A percentile compares a stretch with the other conserved stretches of the same genome.
phyloP scores from a whole-genome alignment of 2,888 invertebrate species.

The Sthenelais limicola region DNA sequence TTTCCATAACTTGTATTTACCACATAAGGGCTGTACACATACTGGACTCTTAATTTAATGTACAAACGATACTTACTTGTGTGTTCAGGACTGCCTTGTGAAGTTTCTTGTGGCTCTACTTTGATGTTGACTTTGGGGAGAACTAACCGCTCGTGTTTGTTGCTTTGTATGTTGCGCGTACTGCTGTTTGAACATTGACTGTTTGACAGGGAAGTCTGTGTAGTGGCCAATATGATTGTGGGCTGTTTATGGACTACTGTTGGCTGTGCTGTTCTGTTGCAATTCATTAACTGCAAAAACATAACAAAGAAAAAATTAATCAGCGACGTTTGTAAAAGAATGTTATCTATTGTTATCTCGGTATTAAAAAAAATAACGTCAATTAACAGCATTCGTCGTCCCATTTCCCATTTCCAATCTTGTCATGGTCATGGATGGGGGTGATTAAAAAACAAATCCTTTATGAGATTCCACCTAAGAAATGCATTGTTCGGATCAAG shows the following conservation, averaged over 20 bases:
- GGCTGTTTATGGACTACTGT: constrained; percentile 76
- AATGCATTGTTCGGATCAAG: too few species aligned
- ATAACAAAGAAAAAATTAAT: too few species aligned
- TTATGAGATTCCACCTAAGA: too few species aligned
- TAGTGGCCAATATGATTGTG: constrained; percentile 71
- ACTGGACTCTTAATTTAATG: not conserved
- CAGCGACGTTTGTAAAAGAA: not conserved
- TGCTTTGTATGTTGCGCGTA: too few species aligned
- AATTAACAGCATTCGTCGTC: too few species aligned
- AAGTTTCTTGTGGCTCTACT: constrained; percentile 75
- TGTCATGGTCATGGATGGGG: too few species aligned
- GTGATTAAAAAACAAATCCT: too few species aligned
- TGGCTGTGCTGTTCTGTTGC: constrained; percentile 68
- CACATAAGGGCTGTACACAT: not conserved
- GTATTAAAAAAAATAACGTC: too few species aligned
- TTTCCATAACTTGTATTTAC: not conserved
- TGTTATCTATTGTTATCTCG: too few species aligned
- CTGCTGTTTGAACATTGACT: not conserved
- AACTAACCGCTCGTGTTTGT: constrained; percentile 58
- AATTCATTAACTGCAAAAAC: too few species aligned
- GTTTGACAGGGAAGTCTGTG: constrained; percentile 40
- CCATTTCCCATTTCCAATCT: too few species aligned
- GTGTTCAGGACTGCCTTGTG: constrained; percentile 11
- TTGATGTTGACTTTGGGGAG: constrained; percentile 82
- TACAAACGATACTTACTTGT: not conserved